Evolutionary conservation across 2,113 vertebrate genomes (phyloP).

Genomic region (Hepsetus odoe): DNA sequence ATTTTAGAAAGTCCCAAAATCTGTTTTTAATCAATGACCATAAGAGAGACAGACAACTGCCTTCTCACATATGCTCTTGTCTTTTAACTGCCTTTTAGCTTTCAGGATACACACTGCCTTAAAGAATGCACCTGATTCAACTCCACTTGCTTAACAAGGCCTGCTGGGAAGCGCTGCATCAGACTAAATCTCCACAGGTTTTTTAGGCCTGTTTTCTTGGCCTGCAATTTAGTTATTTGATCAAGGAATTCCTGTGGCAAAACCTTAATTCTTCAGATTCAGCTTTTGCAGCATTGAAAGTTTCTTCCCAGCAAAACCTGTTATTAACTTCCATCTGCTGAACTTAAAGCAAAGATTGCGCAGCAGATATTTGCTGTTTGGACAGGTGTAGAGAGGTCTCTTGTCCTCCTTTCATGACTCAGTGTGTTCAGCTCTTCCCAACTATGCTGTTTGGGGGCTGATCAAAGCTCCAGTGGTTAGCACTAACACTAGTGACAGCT

Average conservation of each 20-base stretch:
- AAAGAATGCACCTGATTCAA: not conserved
- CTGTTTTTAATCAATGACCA: constrained; percentile 57
- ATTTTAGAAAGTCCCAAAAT: constrained; percentile 65
- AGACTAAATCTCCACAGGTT: no score
- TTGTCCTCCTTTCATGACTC: constrained; percentile 61
- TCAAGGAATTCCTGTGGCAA: not conserved
- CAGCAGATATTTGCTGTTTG: constrained; percentile 64
- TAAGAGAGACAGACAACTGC: no score
- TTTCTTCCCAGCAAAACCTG: not conserved
- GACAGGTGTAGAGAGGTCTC: constrained; percentile 69
- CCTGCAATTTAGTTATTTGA: not conserved
- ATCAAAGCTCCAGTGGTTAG: constrained; percentile 71
- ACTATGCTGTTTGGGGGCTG: constrained; percentile 59
- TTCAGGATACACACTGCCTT: no score
- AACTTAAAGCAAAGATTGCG: not conserved
- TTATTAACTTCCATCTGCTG: constrained; percentile 16
- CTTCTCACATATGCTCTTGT: not conserved
- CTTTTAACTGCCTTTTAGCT: no score
- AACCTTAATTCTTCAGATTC: constrained; percentile 12
- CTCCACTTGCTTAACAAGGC: no score
- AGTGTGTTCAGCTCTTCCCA: constrained; percentile 57
- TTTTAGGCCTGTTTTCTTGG: no score
- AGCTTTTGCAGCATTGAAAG: constrained; percentile 12
- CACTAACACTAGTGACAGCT: constrained; percentile 65
- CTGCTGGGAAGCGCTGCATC: no score